A percentile compares a stretch with the other conserved stretches of the same genome.
phyloP scores from a whole-genome alignment of 1,140 invertebrate species.

The Telenomus remus region DNA sequence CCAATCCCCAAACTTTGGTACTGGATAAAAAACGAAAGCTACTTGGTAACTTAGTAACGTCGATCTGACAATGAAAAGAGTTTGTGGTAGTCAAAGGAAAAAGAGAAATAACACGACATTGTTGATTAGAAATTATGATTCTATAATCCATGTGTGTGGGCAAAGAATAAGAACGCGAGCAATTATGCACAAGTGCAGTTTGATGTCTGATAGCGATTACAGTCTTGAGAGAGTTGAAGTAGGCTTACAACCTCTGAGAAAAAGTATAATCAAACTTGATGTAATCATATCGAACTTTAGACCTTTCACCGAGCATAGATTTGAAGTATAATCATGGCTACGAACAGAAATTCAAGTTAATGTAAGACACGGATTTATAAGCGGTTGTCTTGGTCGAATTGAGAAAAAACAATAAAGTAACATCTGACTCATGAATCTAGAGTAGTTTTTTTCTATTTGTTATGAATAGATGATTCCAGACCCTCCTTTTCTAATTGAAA shows the following conservation, averaged over 20 bases:
- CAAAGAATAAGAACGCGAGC: slow-evolving; percentile 27
- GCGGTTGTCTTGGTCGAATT: slow-evolving; percentile 59
- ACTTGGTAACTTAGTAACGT: slow-evolving; percentile 65
- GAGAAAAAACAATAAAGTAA: slow-evolving; percentile 67
- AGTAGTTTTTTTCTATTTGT: slow-evolving; percentile 54
- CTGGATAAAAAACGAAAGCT: slow-evolving; percentile 65
- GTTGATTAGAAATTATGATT: slow-evolving; percentile 32
- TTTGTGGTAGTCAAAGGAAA: slow-evolving; percentile 37
- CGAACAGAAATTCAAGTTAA: slow-evolving; percentile 45
- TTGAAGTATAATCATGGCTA: slow-evolving; percentile 46
- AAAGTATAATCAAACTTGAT: slow-evolving; percentile 28
- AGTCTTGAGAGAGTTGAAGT: slow-evolving; percentile 13
- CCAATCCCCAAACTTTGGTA: slow-evolving; percentile 33
- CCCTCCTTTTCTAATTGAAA: slow-evolving; percentile 36
- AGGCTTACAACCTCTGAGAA: slow-evolving; percentile 4
- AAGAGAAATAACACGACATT: slow-evolving; percentile 40
- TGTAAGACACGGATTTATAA: slow-evolving; percentile 60
- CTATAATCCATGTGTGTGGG: slow-evolving; percentile 42
- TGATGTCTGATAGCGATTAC: slow-evolving; percentile 35
- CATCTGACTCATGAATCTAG: slow-evolving; percentile 56
- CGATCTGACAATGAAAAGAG: slow-evolving; percentile 46
- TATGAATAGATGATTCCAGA: slow-evolving; percentile 53
- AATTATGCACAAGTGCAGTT: slow-evolving; percentile 43
- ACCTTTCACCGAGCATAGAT: slow-evolving; percentile 42
- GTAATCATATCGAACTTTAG: slow-evolving; percentile 39